Conservation (phyloP, 2,113 vertebrate species). For the Noturus placidus region DNA sequence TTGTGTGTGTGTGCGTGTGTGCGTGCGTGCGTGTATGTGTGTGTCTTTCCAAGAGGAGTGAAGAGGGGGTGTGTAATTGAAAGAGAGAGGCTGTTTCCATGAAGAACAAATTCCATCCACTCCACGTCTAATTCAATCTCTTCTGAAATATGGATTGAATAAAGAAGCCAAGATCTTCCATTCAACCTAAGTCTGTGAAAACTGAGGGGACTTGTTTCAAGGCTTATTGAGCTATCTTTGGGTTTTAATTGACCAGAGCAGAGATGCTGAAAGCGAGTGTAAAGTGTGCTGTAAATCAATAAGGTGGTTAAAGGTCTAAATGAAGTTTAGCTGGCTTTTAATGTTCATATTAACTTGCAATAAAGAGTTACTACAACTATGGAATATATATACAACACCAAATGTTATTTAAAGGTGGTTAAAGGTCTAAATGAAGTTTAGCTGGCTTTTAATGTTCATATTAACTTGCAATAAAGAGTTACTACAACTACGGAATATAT, state of each 20-base stretch:
- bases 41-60: constrained; percentile 16
- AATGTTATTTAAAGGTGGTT: background rate
- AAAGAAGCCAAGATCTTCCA: constrained; percentile 24
- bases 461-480: background rate
- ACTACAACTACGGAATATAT: background rate
- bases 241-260: constrained; percentile 21
- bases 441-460: background rate
- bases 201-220: background rate
- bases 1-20: background rate
- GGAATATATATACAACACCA: background rate
- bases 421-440: background rate
- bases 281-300: constrained; percentile 30
- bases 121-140: constrained; percentile 40
- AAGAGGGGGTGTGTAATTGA: constrained; percentile 37
- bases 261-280: background rate
- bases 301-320: constrained; percentile 7
- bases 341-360: background rate
- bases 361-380: background rate
- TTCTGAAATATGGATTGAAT: constrained; percentile 34
- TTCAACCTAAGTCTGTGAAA: background rate
- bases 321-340: background rate
- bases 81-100: constrained; percentile 35
- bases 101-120: constrained; percentile 36
- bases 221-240: constrained; percentile 23
- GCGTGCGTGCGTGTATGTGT: background rate